These are phyloP conservation scores for Notamacropus eugenii DNA, from an alignment of 2,797 vertebrate genomes.

Conservation along the genomic window DNA sequence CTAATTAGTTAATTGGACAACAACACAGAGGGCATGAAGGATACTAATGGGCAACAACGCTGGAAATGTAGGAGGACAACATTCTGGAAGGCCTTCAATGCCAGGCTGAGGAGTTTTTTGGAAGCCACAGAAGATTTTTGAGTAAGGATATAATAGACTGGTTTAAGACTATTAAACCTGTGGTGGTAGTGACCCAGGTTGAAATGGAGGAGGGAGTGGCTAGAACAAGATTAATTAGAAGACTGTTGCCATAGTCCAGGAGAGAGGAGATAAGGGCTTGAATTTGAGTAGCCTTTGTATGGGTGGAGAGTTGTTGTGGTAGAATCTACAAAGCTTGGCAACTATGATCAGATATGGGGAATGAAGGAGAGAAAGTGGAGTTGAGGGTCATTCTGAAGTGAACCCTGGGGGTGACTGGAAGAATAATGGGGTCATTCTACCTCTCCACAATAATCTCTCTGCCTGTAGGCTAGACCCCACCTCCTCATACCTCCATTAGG, in stretches of 20 bases:
- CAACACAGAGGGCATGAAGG: neutral
- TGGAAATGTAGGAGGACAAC: neutral
- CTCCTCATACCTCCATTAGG: neutral
- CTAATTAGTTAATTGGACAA: neutral
- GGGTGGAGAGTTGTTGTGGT: neutral
- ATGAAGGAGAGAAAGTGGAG: neutral
- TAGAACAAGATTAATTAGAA: neutral
- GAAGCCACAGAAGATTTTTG: neutral
- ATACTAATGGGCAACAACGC: neutral
- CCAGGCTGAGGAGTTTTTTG: neutral
- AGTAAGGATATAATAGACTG: neutral
- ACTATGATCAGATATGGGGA: neutral
- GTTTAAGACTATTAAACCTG: neutral
- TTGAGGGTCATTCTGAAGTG: neutral
- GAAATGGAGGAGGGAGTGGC: neutral
- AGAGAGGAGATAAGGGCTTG: neutral
- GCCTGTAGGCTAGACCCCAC: neutral
- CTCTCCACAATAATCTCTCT: neutral
- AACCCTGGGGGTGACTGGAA: neutral
- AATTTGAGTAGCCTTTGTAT: neutral
- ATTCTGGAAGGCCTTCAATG: neutral
- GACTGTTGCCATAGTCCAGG: neutral
- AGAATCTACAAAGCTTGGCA: neutral
- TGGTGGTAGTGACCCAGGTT: neutral
- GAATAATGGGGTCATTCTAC: neutral